phyloP scores from a whole-genome alignment of 2,797 vertebrate species.

The Esox masquinongy region DNA sequence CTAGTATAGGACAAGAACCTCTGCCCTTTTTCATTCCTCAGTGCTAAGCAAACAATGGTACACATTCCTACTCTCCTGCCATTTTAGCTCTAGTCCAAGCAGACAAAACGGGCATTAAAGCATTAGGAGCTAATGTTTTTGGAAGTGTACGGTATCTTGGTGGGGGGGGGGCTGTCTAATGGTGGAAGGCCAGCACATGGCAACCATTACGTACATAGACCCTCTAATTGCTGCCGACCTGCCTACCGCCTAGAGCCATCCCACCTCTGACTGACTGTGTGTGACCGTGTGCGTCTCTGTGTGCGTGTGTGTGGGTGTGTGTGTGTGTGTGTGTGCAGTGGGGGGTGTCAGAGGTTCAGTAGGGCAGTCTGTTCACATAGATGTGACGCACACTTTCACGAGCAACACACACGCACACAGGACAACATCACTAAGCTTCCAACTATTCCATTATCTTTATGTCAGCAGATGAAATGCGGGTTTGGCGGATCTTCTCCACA shows the following conservation, averaged over 20 bases:
- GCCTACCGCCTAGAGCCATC: constrained; percentile 77
- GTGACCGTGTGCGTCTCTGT: constrained; percentile 9
- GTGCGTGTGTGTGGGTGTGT: constrained; percentile 9
- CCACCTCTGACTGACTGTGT: constrained; percentile 68
- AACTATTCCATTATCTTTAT: not conserved
- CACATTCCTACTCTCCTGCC: constrained; percentile 72
- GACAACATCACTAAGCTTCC: not conserved
- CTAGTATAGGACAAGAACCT: constrained; percentile 24
- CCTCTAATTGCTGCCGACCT: constrained; percentile 80
- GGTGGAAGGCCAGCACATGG: constrained; percentile 77
- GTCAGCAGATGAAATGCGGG: not conserved
- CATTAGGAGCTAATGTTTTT: constrained; percentile 83
- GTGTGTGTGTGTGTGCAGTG: constrained; percentile 36
- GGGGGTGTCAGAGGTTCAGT: constrained; percentile 76
- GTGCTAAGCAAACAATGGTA: constrained; percentile 63
- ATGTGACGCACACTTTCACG: constrained; percentile 25
- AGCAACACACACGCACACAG: constrained; percentile 57
- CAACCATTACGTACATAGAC: constrained; percentile 80
- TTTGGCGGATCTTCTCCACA: not conserved
- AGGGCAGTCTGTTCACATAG: constrained; percentile 80
- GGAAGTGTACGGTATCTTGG: constrained; percentile 78
- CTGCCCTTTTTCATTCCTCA: constrained; percentile 51
- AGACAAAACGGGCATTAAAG: constrained; percentile 77
- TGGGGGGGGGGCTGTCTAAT: constrained; percentile 72
- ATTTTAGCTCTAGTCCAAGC: constrained; percentile 68